These are phyloP conservation scores for Sapajus apella DNA, from an alignment of 2,113 vertebrate genomes.

Conservation along the genomic window DNA sequence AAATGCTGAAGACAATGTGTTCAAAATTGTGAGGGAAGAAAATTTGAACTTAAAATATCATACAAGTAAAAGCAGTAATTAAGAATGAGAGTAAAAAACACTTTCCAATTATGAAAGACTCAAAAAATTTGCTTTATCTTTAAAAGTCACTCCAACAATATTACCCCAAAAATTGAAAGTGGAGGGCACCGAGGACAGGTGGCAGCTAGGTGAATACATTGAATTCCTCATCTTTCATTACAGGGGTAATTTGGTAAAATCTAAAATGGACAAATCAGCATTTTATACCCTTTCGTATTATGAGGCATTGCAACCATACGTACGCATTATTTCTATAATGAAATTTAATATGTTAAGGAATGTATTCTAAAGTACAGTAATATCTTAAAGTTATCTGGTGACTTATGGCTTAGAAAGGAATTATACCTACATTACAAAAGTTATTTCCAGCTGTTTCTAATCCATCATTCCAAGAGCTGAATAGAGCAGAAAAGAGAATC, in stretches of 20 bases:
- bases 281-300: background rate
- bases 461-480: background rate
- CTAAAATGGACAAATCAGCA: no score
- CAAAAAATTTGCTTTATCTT: background rate
- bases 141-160: background rate
- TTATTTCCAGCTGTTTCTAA: background rate
- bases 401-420: background rate
- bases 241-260: accelerated
- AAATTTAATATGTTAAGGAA: background rate
- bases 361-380: background rate
- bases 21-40: background rate
- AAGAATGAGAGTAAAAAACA: background rate
- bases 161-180: accelerated
- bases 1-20: background rate
- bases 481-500: background rate
- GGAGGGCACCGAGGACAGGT: accelerated
- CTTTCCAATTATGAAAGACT: background rate
- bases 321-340: background rate
- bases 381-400: background rate
- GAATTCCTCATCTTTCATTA: background rate
- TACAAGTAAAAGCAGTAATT: background rate
- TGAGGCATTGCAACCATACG: background rate
- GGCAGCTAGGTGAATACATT: no score
- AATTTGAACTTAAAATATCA: background rate
- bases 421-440: background rate